These are phyloP conservation scores for Zenarchopterus dispar DNA, from an alignment of 2,797 vertebrate species.

Conservation along the genomic window DNA sequence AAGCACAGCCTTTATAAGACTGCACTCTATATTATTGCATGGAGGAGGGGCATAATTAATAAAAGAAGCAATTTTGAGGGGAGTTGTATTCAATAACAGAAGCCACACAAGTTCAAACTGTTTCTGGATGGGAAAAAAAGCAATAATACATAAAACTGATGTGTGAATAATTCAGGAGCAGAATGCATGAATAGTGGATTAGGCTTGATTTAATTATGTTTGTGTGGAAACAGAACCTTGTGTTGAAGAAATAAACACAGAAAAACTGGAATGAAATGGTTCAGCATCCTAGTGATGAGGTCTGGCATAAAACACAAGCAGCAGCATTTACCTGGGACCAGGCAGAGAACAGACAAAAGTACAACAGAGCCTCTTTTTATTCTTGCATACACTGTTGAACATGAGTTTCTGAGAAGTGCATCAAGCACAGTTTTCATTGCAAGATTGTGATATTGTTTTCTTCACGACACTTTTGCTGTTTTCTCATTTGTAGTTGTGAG, in stretches of 20 bases:
- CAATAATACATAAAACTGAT: conserved; percentile 84
- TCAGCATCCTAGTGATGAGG: conserved; percentile 67
- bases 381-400: conserved; percentile 39
- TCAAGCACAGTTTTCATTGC: conserved; percentile 46
- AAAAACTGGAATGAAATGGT: conserved; percentile 68
- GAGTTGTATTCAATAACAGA: conserved; percentile 74
- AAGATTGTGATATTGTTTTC: conserved; percentile 43
- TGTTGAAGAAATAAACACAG: conserved; percentile 79
- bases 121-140: conserved; percentile 68
- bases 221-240: conserved; percentile 71
- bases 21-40: conserved; percentile 60
- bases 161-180: conserved; percentile 84
- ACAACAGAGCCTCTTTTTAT: conserved; percentile 43
- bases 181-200: conserved; percentile 86
- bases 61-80: conserved; percentile 75
- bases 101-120: conserved; percentile 71
- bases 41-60: conserved; percentile 76
- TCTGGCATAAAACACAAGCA: conserved; percentile 69
- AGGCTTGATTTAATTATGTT: conserved; percentile 85
- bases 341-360: conserved; percentile 47
- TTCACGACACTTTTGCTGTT: conserved; percentile 18
- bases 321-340: conserved; percentile 55
- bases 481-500: conserved; percentile 33
- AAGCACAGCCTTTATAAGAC: conserved; percentile 75
- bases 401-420: conserved; percentile 40